Base-by-base conservation (phyloP, 2,797 vertebrate species). In the Echeneis naucrates region DNA sequence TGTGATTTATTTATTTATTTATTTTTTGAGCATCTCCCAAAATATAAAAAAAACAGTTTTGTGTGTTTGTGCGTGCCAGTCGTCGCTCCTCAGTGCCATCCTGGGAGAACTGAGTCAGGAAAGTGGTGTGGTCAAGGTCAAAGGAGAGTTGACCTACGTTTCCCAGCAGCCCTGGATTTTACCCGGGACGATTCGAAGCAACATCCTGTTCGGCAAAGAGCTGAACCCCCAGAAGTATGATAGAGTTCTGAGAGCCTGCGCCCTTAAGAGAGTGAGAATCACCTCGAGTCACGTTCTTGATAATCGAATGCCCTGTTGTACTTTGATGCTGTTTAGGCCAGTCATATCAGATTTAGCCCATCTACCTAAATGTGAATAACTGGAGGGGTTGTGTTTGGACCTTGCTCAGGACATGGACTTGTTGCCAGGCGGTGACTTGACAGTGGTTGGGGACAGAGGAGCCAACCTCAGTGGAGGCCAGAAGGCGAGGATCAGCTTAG, bases 101-200 rank as follows among this genome's bases (percentile, higher is more conserved):
- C 93, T 99, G 14, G 95, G 97, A 42, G 98, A 99, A 64, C 92
- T 99, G 64, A 87, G 94, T 35, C 93, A 92, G 1, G 90, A 93
- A 26, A 95, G 92, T 68, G 97, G 98, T 4, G 83, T 93, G 33
- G 87, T 98, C 74, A 96, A 90, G 0, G 91, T 96, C 61, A 93
- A 88, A 59, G 98, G 98, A 71, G 94, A 90, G 68, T 90, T 99
- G 23, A 96, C 95, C 4, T 99, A 98, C 33, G 95, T 95, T 21
- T 96, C 96, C 38, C 98, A 99, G 93, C 96, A 97, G 83, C 96
- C 98, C 14, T 99, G 97, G 96, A 96, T 99, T 67, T 97, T 98
- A 89, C 94, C 97, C 3, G 97, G 98, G n/a, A 98, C 97, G 0
- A 93, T 99, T 63, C 95, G 95, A 68, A 98, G 96, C 89, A 99